A percentile compares a stretch with the other conserved stretches of the same genome.
phyloP scores from a whole-genome alignment of 2,797 vertebrate species.

The Arrhamphus sclerolepis region DNA sequence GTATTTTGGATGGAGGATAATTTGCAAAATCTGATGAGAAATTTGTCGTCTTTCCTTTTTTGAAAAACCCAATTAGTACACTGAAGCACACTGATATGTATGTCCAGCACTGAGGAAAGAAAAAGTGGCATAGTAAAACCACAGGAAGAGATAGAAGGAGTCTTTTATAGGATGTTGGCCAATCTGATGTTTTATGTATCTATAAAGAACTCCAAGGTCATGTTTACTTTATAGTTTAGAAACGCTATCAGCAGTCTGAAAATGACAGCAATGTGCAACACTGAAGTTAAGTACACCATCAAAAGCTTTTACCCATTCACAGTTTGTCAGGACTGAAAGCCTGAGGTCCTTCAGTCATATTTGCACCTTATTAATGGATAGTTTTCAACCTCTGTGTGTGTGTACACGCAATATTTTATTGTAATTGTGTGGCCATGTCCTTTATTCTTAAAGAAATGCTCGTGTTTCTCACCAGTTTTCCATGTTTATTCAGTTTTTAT shows the following conservation, averaged over 20 bases:
- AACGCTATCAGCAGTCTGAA: constrained; percentile 43
- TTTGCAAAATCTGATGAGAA: constrained; percentile 34
- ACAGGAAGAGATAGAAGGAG: constrained; percentile 42
- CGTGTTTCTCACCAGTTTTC: constrained; percentile 17
- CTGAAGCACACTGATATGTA: constrained; percentile 35
- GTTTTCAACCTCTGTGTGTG: constrained; percentile 34
- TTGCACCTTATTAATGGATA: constrained; percentile 52
- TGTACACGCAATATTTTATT: constrained; percentile 39
- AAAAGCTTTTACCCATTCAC: constrained; percentile 62
- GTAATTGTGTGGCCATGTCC: constrained; percentile 10
- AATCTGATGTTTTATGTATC: constrained; percentile 71
- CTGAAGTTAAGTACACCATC: constrained; percentile 56
- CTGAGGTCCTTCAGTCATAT: constrained; percentile 36
- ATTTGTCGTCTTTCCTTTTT: constrained; percentile 5
- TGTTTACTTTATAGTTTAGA: constrained; percentile 54
- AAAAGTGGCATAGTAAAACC: constrained; percentile 37
- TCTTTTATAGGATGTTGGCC: constrained; percentile 72
- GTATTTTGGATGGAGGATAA: background rate
- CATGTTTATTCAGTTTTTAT: constrained; percentile 15
- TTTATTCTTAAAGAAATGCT: constrained; percentile 11
- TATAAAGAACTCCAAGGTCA: constrained; percentile 74
- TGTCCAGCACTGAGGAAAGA: constrained; percentile 10
- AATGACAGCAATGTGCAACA: constrained; percentile 47
- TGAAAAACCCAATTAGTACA: constrained; percentile 23
- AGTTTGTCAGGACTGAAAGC: constrained; percentile 53